A percentile compares a stretch with the other conserved stretches of the same genome.
These are phyloP conservation scores for Matsumurasca onukii DNA, from an alignment of 1,140 invertebrate species.

Conservation along the genomic window DNA sequence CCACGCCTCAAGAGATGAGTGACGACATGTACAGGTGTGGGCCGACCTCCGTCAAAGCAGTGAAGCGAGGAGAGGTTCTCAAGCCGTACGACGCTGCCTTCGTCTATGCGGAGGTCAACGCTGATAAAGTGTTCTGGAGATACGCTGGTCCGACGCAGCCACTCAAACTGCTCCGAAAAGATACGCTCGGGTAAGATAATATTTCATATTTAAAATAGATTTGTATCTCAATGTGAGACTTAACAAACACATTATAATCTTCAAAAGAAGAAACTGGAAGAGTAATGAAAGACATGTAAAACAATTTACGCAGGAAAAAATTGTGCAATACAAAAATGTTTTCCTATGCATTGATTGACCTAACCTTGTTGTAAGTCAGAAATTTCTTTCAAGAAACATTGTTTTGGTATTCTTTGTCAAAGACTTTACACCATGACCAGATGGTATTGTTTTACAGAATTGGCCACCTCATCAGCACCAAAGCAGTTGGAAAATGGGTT, in stretches of 20 bases:
- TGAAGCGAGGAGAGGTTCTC: constrained; percentile 79
- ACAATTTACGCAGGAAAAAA: too few relatives aligned
- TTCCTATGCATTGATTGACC: too few relatives aligned
- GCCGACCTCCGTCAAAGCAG: constrained; percentile 75
- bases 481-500: constrained; percentile 75
- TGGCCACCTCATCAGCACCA: constrained; percentile 86
- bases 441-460: constrained; percentile 62
- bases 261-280: too few relatives aligned
- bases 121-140: constrained; percentile 84
- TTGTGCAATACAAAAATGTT: too few relatives aligned
- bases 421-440: too few relatives aligned
- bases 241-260: too few relatives aligned
- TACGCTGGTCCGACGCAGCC: constrained; percentile 79
- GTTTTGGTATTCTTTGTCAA: too few relatives aligned
- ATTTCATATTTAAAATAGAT: too few relatives aligned
- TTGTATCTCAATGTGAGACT: too few relatives aligned
- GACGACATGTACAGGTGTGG: constrained; percentile 80
- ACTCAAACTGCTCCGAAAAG: constrained; percentile 74
- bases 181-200: constrained; percentile 62
- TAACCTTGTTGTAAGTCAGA: too few relatives aligned
- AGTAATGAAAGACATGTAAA: too few relatives aligned
- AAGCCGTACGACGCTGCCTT: constrained; percentile 81
- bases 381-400: too few relatives aligned
- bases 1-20: constrained; percentile 87
- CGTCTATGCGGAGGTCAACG: constrained; percentile 86